phyloP scores from a whole-genome alignment of 1,140 invertebrate species.

The Diachasmimorpha longicaudata region DNA sequence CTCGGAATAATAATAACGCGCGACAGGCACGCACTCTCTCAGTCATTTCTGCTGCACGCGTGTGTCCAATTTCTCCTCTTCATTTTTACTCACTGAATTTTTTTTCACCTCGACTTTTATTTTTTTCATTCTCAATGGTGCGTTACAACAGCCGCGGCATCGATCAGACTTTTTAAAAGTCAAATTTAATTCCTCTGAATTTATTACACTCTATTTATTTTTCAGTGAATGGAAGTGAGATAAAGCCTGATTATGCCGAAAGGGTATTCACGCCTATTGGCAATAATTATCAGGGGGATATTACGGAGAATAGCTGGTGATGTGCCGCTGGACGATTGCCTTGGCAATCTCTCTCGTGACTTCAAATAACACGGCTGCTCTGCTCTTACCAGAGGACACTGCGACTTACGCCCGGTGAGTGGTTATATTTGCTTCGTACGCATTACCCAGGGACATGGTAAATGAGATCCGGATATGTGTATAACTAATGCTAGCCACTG shows the following conservation, averaged over 20 bases:
- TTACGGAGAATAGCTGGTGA: background rate
- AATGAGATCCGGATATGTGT: slow-evolving; percentile 31
- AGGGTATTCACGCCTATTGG: slow-evolving; percentile 2
- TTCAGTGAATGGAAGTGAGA: background rate
- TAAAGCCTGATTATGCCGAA: no score
- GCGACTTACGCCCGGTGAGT: background rate
- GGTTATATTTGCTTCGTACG: background rate
- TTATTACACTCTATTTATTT: background rate
- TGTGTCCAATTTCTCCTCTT: slow-evolving; percentile 6
- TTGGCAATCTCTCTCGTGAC: slow-evolving; percentile 28
- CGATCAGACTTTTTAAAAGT: background rate
- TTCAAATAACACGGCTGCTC: slow-evolving; percentile 9
- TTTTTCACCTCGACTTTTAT: background rate
- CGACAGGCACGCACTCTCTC: slow-evolving; percentile 24
- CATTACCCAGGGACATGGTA: slow-evolving; percentile 19
- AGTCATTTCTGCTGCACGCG: slow-evolving; percentile 7
- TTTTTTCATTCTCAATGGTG: background rate
- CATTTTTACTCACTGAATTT: background rate
- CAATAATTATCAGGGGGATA: slow-evolving; percentile 29
- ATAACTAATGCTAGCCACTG: background rate
- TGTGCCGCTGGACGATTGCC: slow-evolving; percentile 19
- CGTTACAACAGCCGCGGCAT: background rate
- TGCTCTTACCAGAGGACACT: background rate
- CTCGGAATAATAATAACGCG: slow-evolving; percentile 34
- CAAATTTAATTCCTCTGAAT: background rate